Base-by-base conservation (phyloP, 2,888 invertebrate species). In the Lithophane leautieri region DNA sequence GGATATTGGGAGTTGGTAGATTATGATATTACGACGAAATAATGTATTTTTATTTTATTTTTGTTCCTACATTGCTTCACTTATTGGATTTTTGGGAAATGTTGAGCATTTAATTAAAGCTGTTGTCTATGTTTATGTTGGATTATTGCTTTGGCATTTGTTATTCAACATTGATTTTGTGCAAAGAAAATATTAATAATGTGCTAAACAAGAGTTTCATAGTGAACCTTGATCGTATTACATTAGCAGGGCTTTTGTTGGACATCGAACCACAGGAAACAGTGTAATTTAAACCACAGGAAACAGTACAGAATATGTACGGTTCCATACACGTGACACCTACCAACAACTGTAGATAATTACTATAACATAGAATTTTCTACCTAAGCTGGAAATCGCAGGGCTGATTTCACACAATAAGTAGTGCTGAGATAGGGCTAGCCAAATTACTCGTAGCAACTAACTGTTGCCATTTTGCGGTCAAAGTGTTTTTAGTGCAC, bases 1-100 rank as follows among this genome's bases (percentile, higher is more conserved):
- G 76, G 80, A 83, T 85, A 83, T 83, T 81, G 83, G 79, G 75
- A 76, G 73, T 83, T 79, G 62, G 42, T 61, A 76, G 65, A 79
- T 83, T 84, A 81, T 76, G 75, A 66, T 74, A 70, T 84, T 74
- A 73, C 52, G 52, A 54, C 22, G 54, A 67, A 65, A 67, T 61
- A 70, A 65, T 63, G 60, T 60, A 34, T 78, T 71, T 82, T 58
- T 68, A 52, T 65, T 79, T 62, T 67, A 60, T 61, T 52, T 69
- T 58, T 34, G 25, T 58, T 22, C 19, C 54, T 54, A 47, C 22
- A 2, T 9, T 19, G 12, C n/a, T 61, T 58, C 11, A 40, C 50
- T 60, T 82, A 71, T 73, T 78, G 40, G 69, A 54, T 66, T 76
- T 75, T 75, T 22, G n/a, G 34, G 28, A 76, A 65, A 69, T 69